These are phyloP conservation scores for Idaea aversata DNA, from an alignment of 2,888 invertebrate species.

Conservation along the genomic window DNA sequence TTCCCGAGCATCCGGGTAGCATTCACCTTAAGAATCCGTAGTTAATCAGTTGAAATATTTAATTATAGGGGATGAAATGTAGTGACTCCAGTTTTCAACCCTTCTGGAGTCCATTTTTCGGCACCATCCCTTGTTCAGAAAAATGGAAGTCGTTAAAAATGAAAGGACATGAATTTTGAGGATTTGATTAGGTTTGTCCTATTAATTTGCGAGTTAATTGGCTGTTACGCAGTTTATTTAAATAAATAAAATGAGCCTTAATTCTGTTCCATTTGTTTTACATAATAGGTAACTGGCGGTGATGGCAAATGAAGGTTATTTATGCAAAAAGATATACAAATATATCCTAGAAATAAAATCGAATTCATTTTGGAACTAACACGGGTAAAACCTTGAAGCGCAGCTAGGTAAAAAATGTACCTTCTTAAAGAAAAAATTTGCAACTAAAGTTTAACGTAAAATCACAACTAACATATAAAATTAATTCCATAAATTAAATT, in stretches of 20 bases:
- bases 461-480: no score
- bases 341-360: no score
- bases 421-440: no score
- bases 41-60: slow-evolving; percentile 79
- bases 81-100: slow-evolving; percentile 49
- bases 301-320: neutral
- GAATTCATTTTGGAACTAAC: no score
- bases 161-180: slow-evolving; percentile 22
- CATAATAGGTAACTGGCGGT: neutral
- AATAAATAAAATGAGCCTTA: neutral
- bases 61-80: slow-evolving; percentile 63
- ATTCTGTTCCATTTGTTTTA: neutral
- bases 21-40: slow-evolving; percentile 45
- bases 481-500: no score
- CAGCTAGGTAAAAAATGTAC: no score
- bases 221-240: slow-evolving; percentile 1
- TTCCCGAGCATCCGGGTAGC: no score
- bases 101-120: slow-evolving; percentile 31
- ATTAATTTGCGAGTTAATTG: slow-evolving; percentile 2
- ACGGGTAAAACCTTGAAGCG: no score
- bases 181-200: slow-evolving; percentile 14
- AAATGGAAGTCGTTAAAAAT: slow-evolving; percentile 23
- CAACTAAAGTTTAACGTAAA: no score
- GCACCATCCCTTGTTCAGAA: slow-evolving; percentile 20
- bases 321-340: neutral